Conservation (phyloP, 2,888 invertebrate genomes). For the Spatulosminthurus flaviceps region DNA sequence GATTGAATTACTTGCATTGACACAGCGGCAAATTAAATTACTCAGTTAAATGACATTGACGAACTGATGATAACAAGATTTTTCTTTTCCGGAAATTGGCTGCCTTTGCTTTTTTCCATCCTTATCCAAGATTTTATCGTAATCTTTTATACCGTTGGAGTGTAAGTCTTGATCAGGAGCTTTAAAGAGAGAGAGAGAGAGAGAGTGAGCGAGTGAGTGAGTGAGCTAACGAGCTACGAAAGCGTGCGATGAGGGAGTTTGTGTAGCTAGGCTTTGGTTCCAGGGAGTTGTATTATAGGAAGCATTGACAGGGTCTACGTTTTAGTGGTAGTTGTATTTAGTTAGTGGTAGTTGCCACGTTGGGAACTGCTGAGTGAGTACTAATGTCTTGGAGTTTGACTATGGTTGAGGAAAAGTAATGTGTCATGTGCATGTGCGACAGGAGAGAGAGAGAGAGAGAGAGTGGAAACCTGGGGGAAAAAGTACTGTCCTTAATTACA, state of each 20-base stretch:
- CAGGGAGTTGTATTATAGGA: too few species aligned
- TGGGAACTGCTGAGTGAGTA: too few species aligned
- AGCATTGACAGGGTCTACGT: too few species aligned
- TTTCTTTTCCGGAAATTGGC: neutral
- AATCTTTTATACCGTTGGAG: neutral
- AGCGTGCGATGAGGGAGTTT: neutral
- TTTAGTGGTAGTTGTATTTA: too few species aligned
- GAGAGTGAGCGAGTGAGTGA: neutral
- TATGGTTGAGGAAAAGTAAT: neutral
- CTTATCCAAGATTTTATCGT: constrained; percentile 12
- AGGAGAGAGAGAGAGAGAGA: too few species aligned
- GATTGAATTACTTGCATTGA: neutral
- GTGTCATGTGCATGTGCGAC: neutral
- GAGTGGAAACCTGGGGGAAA: constrained; percentile 12
- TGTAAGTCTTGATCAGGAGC: neutral
- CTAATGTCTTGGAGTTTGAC: too few species aligned
- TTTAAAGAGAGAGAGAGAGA: neutral
- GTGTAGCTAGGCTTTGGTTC: neutral
- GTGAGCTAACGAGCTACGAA: neutral
- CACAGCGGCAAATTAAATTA: constrained; percentile 18
- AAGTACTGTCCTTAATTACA: constrained; percentile 22
- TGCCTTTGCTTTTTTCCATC: neutral
- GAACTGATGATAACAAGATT: neutral
- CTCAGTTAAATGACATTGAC: neutral
- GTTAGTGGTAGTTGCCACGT: too few species aligned